Conservation (phyloP, 2,797 vertebrate species). For the Mallotus villosus region DNA sequence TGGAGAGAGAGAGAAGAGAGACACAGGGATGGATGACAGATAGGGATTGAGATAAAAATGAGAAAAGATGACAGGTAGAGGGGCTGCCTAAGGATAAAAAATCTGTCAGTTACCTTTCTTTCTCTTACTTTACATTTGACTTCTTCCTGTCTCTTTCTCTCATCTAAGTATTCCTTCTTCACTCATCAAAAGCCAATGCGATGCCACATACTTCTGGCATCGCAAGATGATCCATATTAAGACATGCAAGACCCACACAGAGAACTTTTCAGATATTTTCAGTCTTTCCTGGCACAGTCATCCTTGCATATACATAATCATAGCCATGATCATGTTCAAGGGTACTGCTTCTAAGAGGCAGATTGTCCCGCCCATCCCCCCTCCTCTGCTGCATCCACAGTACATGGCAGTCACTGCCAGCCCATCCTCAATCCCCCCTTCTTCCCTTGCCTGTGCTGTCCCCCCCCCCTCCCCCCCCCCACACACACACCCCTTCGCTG, state of each 20-base stretch:
- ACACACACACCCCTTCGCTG: conserved; percentile 34
- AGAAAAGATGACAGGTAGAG: neutral
- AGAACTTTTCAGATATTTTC: conserved; percentile 24
- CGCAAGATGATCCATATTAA: too few relatives aligned
- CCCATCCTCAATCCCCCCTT: conserved; percentile 22
- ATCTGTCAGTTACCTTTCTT: too few relatives aligned
- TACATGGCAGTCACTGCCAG: conserved; percentile 15
- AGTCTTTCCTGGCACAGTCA: conserved; percentile 13
- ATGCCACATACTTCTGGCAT: neutral
- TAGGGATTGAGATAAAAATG: conserved; percentile 9
- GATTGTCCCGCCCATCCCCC: conserved; percentile 38
- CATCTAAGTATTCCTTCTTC: too few relatives aligned
- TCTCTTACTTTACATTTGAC: neutral
- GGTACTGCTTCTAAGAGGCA: conserved; percentile 30
- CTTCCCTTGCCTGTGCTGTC: neutral
- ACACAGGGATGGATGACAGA: conserved; percentile 11
- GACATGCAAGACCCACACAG: conserved; percentile 3
- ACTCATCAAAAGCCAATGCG: neutral
- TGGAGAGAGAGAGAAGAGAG: conserved; percentile 28
- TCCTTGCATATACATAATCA: conserved; percentile 30
- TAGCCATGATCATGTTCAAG: conserved; percentile 34
- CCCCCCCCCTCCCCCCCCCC: conserved; percentile 2
- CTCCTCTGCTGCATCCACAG: conserved; percentile 46
- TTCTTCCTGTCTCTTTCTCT: too few relatives aligned
- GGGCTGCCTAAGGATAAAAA: conserved; percentile 1